Percentiles rank a stretch among this genome's conserved stretches.
phyloP scores from a whole-genome alignment of 2,113 vertebrate species.

The Heloderma charlesbogerti region DNA sequence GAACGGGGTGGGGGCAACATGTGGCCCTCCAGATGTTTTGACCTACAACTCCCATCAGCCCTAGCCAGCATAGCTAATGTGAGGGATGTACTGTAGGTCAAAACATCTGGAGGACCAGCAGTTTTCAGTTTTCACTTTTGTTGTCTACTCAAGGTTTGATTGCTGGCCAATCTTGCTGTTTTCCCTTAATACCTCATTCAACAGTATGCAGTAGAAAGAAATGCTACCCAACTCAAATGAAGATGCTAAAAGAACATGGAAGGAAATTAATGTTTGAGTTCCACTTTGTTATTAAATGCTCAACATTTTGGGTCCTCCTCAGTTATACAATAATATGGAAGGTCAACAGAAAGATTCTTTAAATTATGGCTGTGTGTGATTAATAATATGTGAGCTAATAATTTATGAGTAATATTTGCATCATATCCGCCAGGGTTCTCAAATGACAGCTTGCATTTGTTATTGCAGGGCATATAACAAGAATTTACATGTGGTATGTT shows the following conservation, averaged over 20 bases:
- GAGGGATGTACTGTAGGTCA: no score
- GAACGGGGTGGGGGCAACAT: neutral
- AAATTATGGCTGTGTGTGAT: neutral
- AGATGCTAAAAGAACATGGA: neutral
- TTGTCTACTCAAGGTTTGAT: neutral
- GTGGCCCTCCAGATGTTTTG: no score
- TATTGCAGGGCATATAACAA: neutral
- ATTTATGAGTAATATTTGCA: neutral
- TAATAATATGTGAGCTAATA: neutral
- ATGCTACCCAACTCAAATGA: constrained; percentile 17
- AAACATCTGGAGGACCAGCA: neutral
- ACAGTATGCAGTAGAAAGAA: neutral
- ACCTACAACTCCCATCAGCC: no score
- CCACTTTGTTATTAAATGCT: constrained; percentile 24
- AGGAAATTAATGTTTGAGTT: neutral
- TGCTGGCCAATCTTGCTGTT: neutral
- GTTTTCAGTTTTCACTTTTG: neutral
- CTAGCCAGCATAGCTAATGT: no score
- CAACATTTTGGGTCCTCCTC: neutral
- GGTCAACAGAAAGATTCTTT: neutral
- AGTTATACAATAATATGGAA: neutral
- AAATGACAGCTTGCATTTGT: neutral
- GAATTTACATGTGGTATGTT: neutral
- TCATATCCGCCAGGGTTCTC: constrained; percentile 1
- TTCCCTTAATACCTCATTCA: neutral